Evolutionary conservation across 2,797 vertebrate species (phyloP), one percentile per base, ranked within the genome.

Genomic region (Steatocranus sp.): DNA sequence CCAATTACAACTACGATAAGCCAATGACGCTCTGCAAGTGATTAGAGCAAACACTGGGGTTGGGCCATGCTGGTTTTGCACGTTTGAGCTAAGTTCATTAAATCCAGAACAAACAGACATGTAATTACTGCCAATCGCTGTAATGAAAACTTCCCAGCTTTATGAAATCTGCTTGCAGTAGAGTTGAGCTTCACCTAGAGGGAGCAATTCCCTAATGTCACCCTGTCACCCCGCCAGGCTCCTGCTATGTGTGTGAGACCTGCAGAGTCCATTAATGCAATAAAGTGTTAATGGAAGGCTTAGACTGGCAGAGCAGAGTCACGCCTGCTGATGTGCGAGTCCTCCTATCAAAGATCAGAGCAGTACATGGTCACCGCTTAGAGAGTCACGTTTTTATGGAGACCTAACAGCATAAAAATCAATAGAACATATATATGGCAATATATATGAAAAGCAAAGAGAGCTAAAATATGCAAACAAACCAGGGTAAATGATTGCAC

Each of bases 31-130:
- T 84, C 75, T 48, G 85, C 49, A 27, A 79, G 83, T 87, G 90
- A 93, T 93, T 88, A 93, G 74, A 90, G 78, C 32, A 84, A 77
- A 87, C 86, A 81, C 85, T 91, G 86, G 91, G 90, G 66, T 75
- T 68, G 58, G 84, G 77, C 87, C 48, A 14, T 11, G 70, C 46
- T 87, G 88, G 46, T 87, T 84, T 87, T 85, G 41, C 81, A 81
- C 17, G 18, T 91, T 86, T 76, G 81, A 91, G 84, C 84, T 90
- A 86, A 92, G 92, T 92, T 90, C 5, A 77, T 79, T 89, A 87
- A 94, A 92, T 73, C 89, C 92, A 76, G 75, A 83, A 88, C 91
- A 94, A 91, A 91, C 88, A 90, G 53, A 87, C 77, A 68, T 81
- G 80, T 81, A 84, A 94, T 92, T 87, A 86, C 83, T 86, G 66